Conservation (phyloP, 2,797 vertebrate species). For the Halcyon smyrnensis region DNA sequence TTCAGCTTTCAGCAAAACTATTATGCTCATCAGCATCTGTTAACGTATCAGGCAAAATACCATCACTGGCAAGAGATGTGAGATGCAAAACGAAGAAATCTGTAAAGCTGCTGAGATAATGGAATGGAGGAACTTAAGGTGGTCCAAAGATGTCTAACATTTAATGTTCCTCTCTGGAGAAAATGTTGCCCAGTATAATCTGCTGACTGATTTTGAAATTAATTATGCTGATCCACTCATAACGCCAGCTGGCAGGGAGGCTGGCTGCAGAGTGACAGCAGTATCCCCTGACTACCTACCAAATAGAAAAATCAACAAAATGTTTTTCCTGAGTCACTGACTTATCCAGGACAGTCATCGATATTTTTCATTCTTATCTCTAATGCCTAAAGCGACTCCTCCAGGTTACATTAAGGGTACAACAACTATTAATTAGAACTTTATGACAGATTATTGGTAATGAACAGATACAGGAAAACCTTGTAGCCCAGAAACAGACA, state of each 20-base stretch:
- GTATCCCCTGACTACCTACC: constrained; percentile 57
- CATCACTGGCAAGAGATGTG: not conserved
- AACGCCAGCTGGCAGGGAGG: constrained; percentile 27
- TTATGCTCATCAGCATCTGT: not conserved
- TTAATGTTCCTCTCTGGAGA: not conserved
- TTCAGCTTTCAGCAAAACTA: constrained; percentile 7
- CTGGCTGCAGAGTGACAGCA: not conserved
- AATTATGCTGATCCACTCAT: constrained; percentile 28
- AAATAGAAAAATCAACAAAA: constrained; percentile 51
- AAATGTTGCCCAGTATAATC: not conserved
- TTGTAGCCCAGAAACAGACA: not conserved
- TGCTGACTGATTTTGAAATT: constrained; percentile 37
- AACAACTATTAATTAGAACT: not conserved
- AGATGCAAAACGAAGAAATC: not conserved
- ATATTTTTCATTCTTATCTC: not conserved
- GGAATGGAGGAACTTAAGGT: not conserved
- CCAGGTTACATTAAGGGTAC: not conserved
- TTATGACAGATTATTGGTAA: not conserved
- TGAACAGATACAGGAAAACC: not conserved
- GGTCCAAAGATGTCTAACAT: not conserved
- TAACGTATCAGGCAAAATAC: not conserved
- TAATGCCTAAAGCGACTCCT: not conserved
- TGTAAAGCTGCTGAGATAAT: not conserved
- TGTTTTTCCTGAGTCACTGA: constrained; percentile 11
- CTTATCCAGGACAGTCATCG: not conserved